Evolutionary conservation across 1,140 invertebrate genomes (phyloP).

Genomic region (Hyposmocoma kahamanoa): DNA sequence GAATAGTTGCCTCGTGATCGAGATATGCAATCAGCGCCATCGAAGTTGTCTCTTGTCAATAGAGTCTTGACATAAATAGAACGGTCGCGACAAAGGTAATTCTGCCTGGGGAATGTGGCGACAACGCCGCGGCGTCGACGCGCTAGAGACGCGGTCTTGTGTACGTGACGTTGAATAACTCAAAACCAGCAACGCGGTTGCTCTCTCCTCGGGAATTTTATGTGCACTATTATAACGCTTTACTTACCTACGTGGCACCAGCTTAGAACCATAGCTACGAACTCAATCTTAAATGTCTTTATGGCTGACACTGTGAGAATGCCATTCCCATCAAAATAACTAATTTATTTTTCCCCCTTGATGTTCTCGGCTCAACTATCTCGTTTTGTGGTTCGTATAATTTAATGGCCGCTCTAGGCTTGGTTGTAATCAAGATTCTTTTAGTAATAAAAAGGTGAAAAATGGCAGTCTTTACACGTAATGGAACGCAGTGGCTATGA

Average conservation of each 20-base stretch:
- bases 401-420: background rate
- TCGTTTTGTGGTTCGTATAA: constrained; percentile 9
- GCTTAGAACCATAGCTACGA: constrained; percentile 14
- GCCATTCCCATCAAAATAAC: constrained; percentile 26
- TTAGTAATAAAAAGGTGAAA: background rate
- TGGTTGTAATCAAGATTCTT: background rate
- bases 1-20: background rate
- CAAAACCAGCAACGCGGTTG: constrained; percentile 27
- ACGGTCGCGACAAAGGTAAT: background rate
- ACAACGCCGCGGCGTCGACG: constrained; percentile 11
- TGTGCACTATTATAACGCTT: constrained; percentile 36
- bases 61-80: background rate
- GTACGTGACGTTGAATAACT: constrained; percentile 46
- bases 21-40: background rate
- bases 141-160: constrained; percentile 14
- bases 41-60: background rate
- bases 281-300: constrained; percentile 32
- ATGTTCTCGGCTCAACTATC: constrained; percentile 15
- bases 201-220: constrained; percentile 31
- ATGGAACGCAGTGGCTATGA: no score
- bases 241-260: constrained; percentile 13
- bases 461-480: no score
- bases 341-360: constrained; percentile 23
- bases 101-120: background rate
- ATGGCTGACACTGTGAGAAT: constrained; percentile 21